Base-by-base conservation (phyloP, 2,113 vertebrate genomes). In the Scopus umbretta region DNA sequence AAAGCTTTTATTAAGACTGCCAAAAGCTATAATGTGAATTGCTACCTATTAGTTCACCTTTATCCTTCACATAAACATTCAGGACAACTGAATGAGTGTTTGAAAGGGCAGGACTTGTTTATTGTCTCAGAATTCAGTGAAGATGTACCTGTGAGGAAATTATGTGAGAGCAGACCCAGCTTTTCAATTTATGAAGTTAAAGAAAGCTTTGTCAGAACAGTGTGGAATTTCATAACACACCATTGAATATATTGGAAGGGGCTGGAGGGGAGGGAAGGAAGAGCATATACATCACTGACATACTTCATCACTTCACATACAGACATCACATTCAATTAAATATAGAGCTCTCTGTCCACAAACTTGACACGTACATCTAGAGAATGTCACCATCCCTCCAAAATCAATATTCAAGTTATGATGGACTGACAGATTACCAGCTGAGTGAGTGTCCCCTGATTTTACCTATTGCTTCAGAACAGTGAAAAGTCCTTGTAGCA, bases 321-420 rank as follows among this genome's bases (percentile, higher is more conserved):
- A 97, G 91, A 84, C 71, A 97, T 95, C 96, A 97, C 91, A 96
- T 97, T 97, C 97, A 98, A 98, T 98, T 98, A 98, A 97, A 62
- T 72, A 75, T 61, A 97, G 96, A 97, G 83, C 78, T 94, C 80
- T 97, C 96, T 97, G 97, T 97, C 97, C 97, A 97, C 96, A 98
- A 88, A 93, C 63, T 94, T 97, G 97, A 98, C 97, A 96, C 20
- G 19, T 67, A 93, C 53, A 97, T 96, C 97, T 90, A 96, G 91
- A 89, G 96, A 98, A 97, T 97, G 94, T 97, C 97, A 97, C 66
- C 73, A 97, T 45, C 34, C 38, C 53, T 71, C 74, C 38, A 8
- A 86, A 97, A 98, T 98, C 98, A 97, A 98, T 98, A 98, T 95
- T 97, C 93, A 92, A 95, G 95, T 97, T 98, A 96, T 97, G 97